Conservation (phyloP, 2,113 vertebrate genomes). For the Lophochroa leadbeateri region DNA sequence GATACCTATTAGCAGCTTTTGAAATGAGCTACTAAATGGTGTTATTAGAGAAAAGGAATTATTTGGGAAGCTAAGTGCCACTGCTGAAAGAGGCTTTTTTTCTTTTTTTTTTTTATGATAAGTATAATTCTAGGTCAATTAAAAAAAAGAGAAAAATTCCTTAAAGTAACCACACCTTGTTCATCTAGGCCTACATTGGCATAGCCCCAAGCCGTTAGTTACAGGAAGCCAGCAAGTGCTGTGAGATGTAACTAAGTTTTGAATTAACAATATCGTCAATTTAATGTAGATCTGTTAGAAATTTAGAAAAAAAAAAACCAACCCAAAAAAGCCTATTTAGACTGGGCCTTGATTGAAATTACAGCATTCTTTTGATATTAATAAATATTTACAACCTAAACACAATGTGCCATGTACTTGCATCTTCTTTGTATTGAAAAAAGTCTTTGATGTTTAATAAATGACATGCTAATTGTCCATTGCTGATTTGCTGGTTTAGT, state of each 20-base stretch:
- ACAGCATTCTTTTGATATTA: slow-evolving; percentile 34
- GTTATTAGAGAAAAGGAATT: slow-evolving; percentile 32
- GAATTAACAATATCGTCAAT: slow-evolving; percentile 54
- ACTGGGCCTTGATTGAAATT: slow-evolving; percentile 36
- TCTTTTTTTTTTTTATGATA: not conserved
- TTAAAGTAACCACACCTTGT: not conserved
- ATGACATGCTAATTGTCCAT: slow-evolving; percentile 30
- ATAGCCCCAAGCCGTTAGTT: slow-evolving; percentile 52
- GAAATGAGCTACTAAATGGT: slow-evolving; percentile 37
- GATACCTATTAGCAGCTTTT: slow-evolving; percentile 53
- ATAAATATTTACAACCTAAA: slow-evolving; percentile 42
- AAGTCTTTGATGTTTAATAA: slow-evolving; percentile 55
- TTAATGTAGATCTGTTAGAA: slow-evolving; percentile 61
- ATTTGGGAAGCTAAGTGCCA: slow-evolving; percentile 42
- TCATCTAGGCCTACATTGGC: slow-evolving; percentile 4
- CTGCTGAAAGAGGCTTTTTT: not conserved
- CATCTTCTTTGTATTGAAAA: slow-evolving; percentile 45
- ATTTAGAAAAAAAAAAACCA: slow-evolving; percentile 11
- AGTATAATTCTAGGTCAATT: not conserved
- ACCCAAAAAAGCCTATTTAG: not conserved
- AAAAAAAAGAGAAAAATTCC: not conserved
- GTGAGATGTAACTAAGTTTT: slow-evolving; percentile 68
- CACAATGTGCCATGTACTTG: slow-evolving; percentile 4
- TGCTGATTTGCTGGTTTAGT: slow-evolving; percentile 37
- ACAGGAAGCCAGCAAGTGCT: slow-evolving; percentile 50